Evolutionary conservation across 2,113 vertebrate species (phyloP).

Genomic region (Equus quagga): DNA sequence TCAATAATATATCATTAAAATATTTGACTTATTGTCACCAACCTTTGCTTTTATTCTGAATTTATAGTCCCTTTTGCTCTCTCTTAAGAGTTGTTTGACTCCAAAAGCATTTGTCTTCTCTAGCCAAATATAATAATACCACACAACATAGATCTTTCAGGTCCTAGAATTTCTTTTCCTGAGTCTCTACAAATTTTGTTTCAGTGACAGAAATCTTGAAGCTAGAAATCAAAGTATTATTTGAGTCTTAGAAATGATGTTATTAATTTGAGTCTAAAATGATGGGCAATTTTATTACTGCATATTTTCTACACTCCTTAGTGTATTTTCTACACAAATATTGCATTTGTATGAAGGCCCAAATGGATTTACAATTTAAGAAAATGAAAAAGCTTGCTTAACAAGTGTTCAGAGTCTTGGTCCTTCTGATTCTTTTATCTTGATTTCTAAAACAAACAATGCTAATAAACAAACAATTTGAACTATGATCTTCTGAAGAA

Average conservation of each 20-base stretch:
- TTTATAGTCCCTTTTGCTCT: constrained; percentile 45
- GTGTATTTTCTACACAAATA: constrained; percentile 19
- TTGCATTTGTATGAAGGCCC: background rate
- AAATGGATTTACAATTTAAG: constrained; percentile 7
- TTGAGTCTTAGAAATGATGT: background rate
- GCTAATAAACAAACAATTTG: background rate
- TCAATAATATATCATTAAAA: constrained; percentile 51
- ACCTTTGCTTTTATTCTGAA: constrained; percentile 40
- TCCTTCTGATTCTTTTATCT: background rate
- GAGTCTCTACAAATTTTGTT: constrained; percentile 17
- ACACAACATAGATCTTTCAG: constrained; percentile 5
- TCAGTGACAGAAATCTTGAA: background rate
- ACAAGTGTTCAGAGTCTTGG: background rate
- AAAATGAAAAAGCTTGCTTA: constrained; percentile 16
- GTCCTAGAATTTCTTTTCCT: background rate
- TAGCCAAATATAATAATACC: constrained; percentile 37
- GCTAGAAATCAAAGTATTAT: background rate
- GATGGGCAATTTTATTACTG: background rate
- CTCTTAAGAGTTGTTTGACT: constrained; percentile 32
- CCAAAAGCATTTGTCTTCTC: constrained; percentile 18
- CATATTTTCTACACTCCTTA: background rate
- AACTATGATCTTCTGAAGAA: background rate
- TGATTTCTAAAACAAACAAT: background rate
- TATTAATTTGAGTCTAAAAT: constrained; percentile 18
- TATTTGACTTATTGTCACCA: background rate